A percentile compares a stretch with the other conserved stretches of the same genome.
Conservation (phyloP, 2,113 vertebrate genomes). For the Callaeas wilsoni region DNA sequence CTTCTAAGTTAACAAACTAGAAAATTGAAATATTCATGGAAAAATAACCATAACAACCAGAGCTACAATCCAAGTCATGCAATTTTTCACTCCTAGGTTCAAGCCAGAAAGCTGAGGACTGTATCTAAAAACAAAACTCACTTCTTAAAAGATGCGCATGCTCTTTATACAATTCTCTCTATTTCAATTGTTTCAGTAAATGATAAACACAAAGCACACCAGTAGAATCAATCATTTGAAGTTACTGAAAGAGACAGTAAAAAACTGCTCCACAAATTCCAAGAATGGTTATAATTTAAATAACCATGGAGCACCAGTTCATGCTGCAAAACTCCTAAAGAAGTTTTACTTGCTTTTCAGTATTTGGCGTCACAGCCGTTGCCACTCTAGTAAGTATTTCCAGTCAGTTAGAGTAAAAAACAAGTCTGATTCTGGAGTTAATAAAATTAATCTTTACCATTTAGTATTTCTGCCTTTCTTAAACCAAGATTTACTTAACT, state of each 20-base stretch:
- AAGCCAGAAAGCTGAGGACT: not conserved
- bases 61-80: not conserved
- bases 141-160: not conserved
- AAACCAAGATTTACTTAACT: not conserved
- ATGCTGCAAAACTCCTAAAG: not conserved
- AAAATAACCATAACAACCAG: not conserved
- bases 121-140: not conserved
- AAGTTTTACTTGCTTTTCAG: not conserved
- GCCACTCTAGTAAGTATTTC: not conserved
- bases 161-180: not conserved
- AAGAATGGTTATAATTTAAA: not conserved
- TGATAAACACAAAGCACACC: not conserved
- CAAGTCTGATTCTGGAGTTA: not conserved
- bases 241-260: not conserved
- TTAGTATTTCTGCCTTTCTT: not conserved
- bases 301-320: not conserved
- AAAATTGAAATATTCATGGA: not conserved
- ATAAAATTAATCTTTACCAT: not conserved
- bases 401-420: not conserved
- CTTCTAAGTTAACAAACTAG: not conserved
- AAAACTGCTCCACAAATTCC: not conserved
- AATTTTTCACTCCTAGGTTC: not conserved
- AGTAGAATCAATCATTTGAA: not conserved
- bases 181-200: not conserved
- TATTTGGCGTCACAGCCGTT: not conserved